Percentiles rank a stretch among this genome's conserved stretches.
Evolutionary conservation across 2,888 invertebrate genomes (phyloP).

Genomic region (Taenaris catops): DNA sequence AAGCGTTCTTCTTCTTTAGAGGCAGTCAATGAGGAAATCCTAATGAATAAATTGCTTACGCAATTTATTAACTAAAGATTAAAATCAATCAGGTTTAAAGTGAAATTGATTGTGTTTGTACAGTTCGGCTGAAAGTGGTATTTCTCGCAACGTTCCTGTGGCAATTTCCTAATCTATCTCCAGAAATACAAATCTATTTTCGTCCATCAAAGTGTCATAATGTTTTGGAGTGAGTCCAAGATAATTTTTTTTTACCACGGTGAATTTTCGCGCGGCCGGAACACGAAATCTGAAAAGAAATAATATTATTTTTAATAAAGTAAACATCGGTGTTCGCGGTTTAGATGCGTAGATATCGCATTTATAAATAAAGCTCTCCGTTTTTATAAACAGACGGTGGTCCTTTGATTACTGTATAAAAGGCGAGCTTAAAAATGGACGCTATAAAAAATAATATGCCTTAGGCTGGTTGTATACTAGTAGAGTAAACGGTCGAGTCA

Average conservation of each 20-base stretch:
- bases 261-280: conserved; percentile 36
- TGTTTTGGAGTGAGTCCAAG: conserved; percentile 47
- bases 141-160: conserved; percentile 11
- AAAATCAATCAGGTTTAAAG: too few relatives aligned
- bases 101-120: too few relatives aligned
- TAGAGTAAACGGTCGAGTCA: too few relatives aligned
- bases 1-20: too few relatives aligned
- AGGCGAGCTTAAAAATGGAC: conserved; percentile 2
- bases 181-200: conserved; percentile 33
- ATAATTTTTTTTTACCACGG: conserved; percentile 33
- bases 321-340: conserved; percentile 31
- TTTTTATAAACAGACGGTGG: conserved; percentile 7
- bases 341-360: conserved; percentile 21
- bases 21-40: too few relatives aligned
- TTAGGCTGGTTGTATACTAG: neutral
- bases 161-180: conserved; percentile 26
- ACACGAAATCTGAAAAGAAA: conserved; percentile 48
- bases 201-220: conserved; percentile 34
- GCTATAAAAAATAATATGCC: conserved; percentile 5
- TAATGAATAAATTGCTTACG: too few relatives aligned
- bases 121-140: too few relatives aligned
- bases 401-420: too few relatives aligned
- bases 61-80: too few relatives aligned
- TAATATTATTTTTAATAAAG: conserved; percentile 36
- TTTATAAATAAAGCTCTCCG: conserved; percentile 15